phyloP scores from a whole-genome alignment of 1,140 invertebrate genomes.

The Lepidurus couesii region DNA sequence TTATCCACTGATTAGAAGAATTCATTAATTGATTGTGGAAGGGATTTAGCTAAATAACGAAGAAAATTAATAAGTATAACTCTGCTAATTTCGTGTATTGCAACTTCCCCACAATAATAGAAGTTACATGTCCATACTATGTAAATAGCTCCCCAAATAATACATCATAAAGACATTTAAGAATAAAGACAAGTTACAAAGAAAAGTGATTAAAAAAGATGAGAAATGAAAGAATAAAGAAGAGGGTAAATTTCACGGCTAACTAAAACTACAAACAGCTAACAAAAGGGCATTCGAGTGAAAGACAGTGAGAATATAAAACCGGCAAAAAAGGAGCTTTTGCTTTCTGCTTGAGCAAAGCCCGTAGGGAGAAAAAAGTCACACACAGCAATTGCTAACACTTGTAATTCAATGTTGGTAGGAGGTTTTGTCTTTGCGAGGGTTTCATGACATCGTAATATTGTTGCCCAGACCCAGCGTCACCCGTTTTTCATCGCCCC shows the following conservation, averaged over 20 bases:
- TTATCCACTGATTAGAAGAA: no score
- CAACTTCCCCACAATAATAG: no score
- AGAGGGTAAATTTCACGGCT: neutral
- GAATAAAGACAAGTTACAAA: no score
- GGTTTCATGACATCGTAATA: slow-evolving; percentile 13
- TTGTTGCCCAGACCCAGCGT: neutral
- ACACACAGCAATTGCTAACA: neutral
- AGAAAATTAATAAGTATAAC: no score
- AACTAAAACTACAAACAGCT: neutral
- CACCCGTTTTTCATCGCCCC: neutral
- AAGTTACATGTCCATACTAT: no score
- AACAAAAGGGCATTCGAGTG: neutral
- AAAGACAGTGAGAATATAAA: neutral
- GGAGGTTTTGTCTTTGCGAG: neutral
- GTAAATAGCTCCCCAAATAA: no score
- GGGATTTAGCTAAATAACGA: no score
- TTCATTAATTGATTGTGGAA: no score
- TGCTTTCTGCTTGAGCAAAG: neutral
- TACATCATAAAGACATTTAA: no score
- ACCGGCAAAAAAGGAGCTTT: neutral
- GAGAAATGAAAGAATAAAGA: no score
- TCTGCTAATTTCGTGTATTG: no score
- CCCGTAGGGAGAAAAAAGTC: neutral
- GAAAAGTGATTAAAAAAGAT: no score
- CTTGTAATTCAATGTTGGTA: slow-evolving; percentile 5